Evolutionary conservation across 2,797 vertebrate species (phyloP).

Genomic region (Eulemur mongoz): DNA sequence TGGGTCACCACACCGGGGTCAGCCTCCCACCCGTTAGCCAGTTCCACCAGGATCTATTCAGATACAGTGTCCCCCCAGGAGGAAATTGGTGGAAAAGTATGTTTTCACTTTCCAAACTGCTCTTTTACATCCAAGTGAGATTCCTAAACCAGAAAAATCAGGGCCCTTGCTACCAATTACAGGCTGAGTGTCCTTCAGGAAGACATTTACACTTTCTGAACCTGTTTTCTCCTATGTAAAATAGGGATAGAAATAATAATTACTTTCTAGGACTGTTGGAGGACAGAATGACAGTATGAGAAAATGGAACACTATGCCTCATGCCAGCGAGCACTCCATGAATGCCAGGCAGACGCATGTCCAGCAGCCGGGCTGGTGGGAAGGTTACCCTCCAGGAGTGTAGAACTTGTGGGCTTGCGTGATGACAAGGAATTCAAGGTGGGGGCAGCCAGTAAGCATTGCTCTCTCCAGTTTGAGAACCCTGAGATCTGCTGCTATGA

Average conservation of each 20-base stretch:
- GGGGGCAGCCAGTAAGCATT: rapidly evolving
- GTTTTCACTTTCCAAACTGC: not conserved
- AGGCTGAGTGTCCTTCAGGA: not conserved
- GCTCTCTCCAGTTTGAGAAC: not conserved
- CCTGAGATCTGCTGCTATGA: not conserved
- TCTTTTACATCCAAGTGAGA: not conserved
- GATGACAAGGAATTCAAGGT: not conserved
- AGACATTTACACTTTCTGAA: not conserved
- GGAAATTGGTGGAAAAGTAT: not conserved
- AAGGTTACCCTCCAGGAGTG: not conserved
- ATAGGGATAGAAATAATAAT: not conserved
- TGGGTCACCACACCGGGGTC: not conserved
- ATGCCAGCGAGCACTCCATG: not conserved
- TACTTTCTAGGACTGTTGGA: not conserved
- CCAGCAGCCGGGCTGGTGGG: not conserved
- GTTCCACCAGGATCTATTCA: not conserved
- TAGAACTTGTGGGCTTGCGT: rapidly evolving
- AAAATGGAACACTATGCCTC: not conserved
- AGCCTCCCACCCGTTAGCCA: not conserved
- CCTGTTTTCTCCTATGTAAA: not conserved
- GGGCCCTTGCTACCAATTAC: not conserved
- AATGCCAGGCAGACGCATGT: not conserved
- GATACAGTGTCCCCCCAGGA: not conserved
- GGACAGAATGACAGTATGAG: not conserved
- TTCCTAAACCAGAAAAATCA: not conserved